Percentiles rank a stretch among this genome's conserved stretches.
Evolutionary conservation across 2,888 invertebrate species (phyloP).

Genomic region (Timema podura): DNA sequence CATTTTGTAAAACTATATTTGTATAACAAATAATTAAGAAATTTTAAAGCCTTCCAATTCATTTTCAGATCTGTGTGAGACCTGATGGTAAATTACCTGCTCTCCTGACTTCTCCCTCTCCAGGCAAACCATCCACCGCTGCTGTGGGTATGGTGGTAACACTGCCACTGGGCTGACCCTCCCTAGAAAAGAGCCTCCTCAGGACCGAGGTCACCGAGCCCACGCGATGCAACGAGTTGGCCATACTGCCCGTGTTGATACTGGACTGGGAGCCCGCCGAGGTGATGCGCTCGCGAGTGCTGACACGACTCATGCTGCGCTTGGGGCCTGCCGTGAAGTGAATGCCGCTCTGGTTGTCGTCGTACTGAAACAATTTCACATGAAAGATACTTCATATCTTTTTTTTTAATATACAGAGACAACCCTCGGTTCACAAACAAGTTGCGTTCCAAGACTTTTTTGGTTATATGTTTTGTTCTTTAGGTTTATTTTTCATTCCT

Average conservation of each 20-base stretch:
- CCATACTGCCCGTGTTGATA: conserved; percentile 42
- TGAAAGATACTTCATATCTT: background rate
- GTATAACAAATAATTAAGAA: too few species aligned
- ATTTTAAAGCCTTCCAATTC: too few species aligned
- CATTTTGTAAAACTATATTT: too few species aligned
- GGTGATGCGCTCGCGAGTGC: conserved; percentile 35
- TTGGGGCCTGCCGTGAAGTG: conserved; percentile 62
- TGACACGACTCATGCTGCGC: conserved; percentile 36
- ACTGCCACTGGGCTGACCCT: conserved; percentile 48
- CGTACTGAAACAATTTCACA: conserved; percentile 37
- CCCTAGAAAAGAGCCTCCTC: conserved; percentile 71
- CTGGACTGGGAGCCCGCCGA: conserved; percentile 44
- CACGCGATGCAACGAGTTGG: conserved; percentile 62
- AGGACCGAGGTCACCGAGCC: conserved; percentile 75
- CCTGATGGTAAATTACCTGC: too few species aligned
- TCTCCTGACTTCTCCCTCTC: conserved; percentile 4
- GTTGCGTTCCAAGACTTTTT: too few species aligned
- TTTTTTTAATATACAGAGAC: too few species aligned
- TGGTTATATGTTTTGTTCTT: too few species aligned
- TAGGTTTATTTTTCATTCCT: too few species aligned
- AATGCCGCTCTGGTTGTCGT: conserved; percentile 68
- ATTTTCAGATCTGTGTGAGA: too few species aligned
- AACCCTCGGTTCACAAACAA: too few species aligned
- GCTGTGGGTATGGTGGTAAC: conserved; percentile 47
- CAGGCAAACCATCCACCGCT: conserved; percentile 31